phyloP scores from a whole-genome alignment of 2,888 invertebrate species.

The Seira sanloemensis region DNA sequence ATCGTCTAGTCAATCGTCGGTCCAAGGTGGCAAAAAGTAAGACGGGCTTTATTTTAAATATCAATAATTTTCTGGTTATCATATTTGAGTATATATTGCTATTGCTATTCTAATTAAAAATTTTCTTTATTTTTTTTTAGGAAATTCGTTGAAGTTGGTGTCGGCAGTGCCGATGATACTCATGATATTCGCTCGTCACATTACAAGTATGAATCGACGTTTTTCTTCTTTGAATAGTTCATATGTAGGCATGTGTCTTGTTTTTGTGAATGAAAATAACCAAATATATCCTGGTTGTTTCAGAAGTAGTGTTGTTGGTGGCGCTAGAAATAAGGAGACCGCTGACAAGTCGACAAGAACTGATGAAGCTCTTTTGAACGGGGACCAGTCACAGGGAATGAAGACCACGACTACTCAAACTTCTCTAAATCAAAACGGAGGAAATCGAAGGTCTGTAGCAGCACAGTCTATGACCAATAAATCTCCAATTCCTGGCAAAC shows the following conservation, averaged over 20 bases:
- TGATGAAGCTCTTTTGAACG: constrained; percentile 77
- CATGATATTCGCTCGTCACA: constrained; percentile 71
- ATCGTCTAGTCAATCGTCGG: constrained; percentile 68
- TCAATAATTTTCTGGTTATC: too few relatives aligned
- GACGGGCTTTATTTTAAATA: too few relatives aligned
- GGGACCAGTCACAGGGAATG: constrained; percentile 70
- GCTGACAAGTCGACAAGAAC: constrained; percentile 85
- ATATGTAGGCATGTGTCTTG: neutral
- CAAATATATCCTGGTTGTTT: neutral
- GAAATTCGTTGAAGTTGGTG: constrained; percentile 73
- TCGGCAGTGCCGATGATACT: constrained; percentile 73
- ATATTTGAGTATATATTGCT: too few relatives aligned
- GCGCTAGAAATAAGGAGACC: constrained; percentile 75
- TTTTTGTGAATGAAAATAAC: neutral
- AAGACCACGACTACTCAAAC: constrained; percentile 44
- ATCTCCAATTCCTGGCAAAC: constrained; percentile 69
- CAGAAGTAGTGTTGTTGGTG: constrained; percentile 66
- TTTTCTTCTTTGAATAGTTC: neutral
- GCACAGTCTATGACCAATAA: constrained; percentile 53
- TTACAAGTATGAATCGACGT: constrained; percentile 63
- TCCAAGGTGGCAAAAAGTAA: constrained; percentile 68
- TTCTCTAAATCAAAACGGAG: constrained; percentile 56
- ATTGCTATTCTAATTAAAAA: too few relatives aligned
- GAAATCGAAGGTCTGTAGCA: constrained; percentile 34
- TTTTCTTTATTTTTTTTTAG: too few relatives aligned